Conservation (phyloP, 2,797 vertebrate genomes). For the Pipistrellus pipistrellus region DNA sequence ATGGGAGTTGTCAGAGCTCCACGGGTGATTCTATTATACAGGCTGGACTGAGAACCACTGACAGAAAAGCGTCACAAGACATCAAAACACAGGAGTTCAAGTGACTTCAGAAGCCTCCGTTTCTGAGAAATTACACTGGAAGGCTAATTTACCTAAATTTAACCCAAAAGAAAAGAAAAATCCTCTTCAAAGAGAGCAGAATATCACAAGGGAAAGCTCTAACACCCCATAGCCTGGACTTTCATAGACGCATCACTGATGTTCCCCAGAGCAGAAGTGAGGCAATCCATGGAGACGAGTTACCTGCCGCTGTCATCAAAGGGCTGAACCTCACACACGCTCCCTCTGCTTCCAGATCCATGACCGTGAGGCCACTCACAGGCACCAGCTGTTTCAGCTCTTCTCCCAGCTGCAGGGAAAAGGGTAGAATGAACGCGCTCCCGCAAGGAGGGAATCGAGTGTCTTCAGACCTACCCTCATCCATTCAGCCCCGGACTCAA, state of each 20-base stretch:
- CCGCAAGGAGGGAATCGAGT: fast-evolving
- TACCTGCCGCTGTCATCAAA: slow-evolving; percentile 96
- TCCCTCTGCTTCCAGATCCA: slow-evolving; percentile 96
- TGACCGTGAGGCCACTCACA: slow-evolving; percentile 93
- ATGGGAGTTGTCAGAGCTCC: background rate
- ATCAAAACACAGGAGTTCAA: background rate
- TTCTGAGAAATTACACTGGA: background rate
- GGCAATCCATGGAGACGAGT: fast-evolving
- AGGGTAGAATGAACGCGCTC: background rate
- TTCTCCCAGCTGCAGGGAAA: slow-evolving; percentile 92
- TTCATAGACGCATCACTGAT: fast-evolving
- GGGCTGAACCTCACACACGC: slow-evolving; percentile 95
- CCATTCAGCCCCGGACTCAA: background rate
- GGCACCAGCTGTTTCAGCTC: slow-evolving; percentile 93
- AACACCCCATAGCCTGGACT: background rate
- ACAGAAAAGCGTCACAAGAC: background rate
- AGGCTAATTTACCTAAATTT: background rate
- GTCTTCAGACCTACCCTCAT: background rate
- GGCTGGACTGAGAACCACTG: background rate
- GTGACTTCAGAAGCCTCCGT: background rate
- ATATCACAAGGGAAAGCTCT: background rate
- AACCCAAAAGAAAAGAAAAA: background rate
- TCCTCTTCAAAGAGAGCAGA: background rate
- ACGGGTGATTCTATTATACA: background rate
- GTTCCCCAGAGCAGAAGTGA: background rate